Base-by-base conservation (phyloP, 2,888 invertebrate genomes). In the Dexiosoma caninum region DNA sequence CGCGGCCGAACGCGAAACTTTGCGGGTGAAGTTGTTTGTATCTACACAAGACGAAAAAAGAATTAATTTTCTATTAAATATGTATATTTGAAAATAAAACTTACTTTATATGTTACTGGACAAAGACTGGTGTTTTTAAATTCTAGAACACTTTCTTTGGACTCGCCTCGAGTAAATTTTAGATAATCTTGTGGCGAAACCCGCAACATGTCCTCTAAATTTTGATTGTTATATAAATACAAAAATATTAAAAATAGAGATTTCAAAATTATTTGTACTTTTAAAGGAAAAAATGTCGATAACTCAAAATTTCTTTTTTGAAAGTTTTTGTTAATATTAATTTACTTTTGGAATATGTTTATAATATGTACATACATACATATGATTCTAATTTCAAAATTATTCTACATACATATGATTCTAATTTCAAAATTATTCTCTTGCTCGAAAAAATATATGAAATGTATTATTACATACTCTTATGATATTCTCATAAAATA, bases 21-120 rank as follows among this genome's bases (percentile, higher is more conserved):
- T 86, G 98, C 97, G 0, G 98, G 98, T 0, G 97, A 95, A 3
- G 98, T 98, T 12, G 98, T 98, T 90, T 98, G 96, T 82, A 98
- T 95, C 95, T 98, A 23, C 0, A 23, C 9, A 8, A 1, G 10
- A n/a, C 4, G 8, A 30, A 44, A 16, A 27, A 30, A 14, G 9
- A 8, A 14, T 37, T 37, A 12, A 1, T 51, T 9, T 8, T 1
- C 9, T 30, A 30, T 51, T 2, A 3, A 9, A 51, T 46, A 21
- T 51, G 10, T 51, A 9, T n/a, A 30, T 14, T n/a, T 49, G 2
- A 23, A 6, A n/a, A 6, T 0, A 10, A 21, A 10, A 66, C 82
- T 84, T 90, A 94, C 95, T 92, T 95, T 95, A 86, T 92, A 95
- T 9, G 94, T 93, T 30, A 95, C 89, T 70, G 92, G 88, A 80